Evolutionary conservation across 92 coral and sea anemone genomes (phyloP), one percentile per base, ranked within the genome.

Genomic region (Palythoa grandis): DNA sequence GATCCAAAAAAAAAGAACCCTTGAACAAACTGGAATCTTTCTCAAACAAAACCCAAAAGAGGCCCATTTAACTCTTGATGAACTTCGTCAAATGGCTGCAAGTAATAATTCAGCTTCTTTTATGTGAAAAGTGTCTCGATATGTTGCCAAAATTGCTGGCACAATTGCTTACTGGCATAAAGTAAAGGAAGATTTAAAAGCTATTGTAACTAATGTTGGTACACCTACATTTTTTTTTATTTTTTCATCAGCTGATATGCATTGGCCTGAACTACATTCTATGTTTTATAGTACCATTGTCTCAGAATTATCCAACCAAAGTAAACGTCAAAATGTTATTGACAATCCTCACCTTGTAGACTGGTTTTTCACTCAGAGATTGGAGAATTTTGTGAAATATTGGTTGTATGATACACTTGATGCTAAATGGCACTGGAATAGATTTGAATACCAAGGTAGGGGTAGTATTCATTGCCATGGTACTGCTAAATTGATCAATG

Each of bases 111-210:
- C 88, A 69, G 35, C 85, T 7, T 7, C 65, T 19, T 85, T 78
- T 38, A 89, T 89, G 89, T 74, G 86, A 2, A 88, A 87, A 50
- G 76, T 88, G 7, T 88, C 90, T 15, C 82, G 90, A 72, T 82
- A 88, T 86, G 89, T 89, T n/a, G 89, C 87, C 11, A 89, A 89
- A 35, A 80, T 89, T n/a, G 38, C 92, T 89, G 87, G 92, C 72
- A 86, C 86, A 29, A 70, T 56, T 87, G 86, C 92, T 37, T 89
- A 89, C 35, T 89, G 89, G 92, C 73, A 68, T 78, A 89, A 85
- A 47, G 87, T 89, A 15, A 86, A 67, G 74, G 92, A 89, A 78
- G 87, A 89, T 15, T 65, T 91, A 5, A 87, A 82, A 58, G 75
- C 90, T 17, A 57, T 86, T 2, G 72, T 90, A 50, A 39, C 84